Base-by-base conservation (phyloP, 2,888 invertebrate genomes). In the Cephus runcator region DNA sequence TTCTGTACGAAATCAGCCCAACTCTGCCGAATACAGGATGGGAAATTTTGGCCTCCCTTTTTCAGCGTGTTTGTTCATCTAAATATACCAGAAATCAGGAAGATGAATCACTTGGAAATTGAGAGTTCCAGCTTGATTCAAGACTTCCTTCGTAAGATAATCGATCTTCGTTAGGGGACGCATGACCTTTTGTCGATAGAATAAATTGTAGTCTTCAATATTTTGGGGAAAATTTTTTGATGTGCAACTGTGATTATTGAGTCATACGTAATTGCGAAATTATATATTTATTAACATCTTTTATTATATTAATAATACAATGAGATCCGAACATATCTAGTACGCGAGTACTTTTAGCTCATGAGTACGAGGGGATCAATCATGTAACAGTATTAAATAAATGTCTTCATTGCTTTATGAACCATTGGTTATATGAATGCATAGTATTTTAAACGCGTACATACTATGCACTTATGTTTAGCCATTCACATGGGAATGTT, bases 281-380 rank as follows among this genome's bases (percentile, higher is more conserved):
- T 34, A 71, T 40, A 79, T 82, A 80, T 81, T 78, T 76, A 79
- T 81, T 73, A 80, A 79, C 78, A 73, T 76, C 34, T 81, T 81
- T 83, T 83, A 80, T 81, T 82, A 80, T 77, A 77, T 78, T 79
- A 82, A 80, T 82, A 81, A 83, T 83, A 83, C 82, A 83, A 83
- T 82, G 82, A 82, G 83, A 82, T 83, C 82, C 79, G 75, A 79
- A 79, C 76, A 76, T 75, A 81, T 81, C 80, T 79, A 80, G 77
- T 78, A 81, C 77, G 75, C 75, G 69, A 78, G 23, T 77, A 69
- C 68, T 30, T n/a, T 76, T 75, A 56, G 56, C 23, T 15, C 56
- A 56, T 56, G 40, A 77, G 34, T 68, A 71, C 71, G 71, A 34
- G 12, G 30, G 31, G 71, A 71, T 71, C 75, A 40, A 69, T 75